Percentiles rank a stretch among this genome's conserved stretches.
These are phyloP conservation scores for Phlogophora meticulosa DNA, from an alignment of 2,888 invertebrate genomes.

Conservation along the genomic window DNA sequence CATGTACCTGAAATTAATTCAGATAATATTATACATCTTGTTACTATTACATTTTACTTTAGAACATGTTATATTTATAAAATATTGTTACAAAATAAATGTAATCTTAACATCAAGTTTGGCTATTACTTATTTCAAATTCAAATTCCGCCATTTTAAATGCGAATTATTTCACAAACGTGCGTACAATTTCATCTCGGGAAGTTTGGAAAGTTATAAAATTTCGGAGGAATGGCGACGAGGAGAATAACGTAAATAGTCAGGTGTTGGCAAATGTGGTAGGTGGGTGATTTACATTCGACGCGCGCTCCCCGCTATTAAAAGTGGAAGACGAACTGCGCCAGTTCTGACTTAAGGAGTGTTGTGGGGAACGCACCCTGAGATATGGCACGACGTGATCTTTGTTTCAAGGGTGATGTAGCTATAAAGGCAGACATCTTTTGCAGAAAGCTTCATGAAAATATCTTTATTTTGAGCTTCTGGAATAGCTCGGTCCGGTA, in stretches of 20 bases:
- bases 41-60: slow-evolving; percentile 48
- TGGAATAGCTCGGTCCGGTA: neutral
- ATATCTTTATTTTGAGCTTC: neutral
- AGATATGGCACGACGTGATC: slow-evolving; percentile 48
- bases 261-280: slow-evolving; percentile 78
- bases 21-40: slow-evolving; percentile 50
- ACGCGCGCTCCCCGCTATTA: slow-evolving; percentile 78
- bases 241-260: slow-evolving; percentile 81
- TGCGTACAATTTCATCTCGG: slow-evolving; percentile 75
- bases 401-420: slow-evolving; percentile 29
- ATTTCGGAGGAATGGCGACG: slow-evolving; percentile 77
- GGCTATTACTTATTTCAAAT: slow-evolving; percentile 67
- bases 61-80: slow-evolving; percentile 46
- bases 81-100: slow-evolving; percentile 65
- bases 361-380: slow-evolving; percentile 31
- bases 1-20: slow-evolving; percentile 57
- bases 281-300: slow-evolving; percentile 83
- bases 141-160: slow-evolving; percentile 64
- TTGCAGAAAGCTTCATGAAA: too few relatives aligned
- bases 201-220: slow-evolving; percentile 84
- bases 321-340: slow-evolving; percentile 73
- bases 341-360: slow-evolving; percentile 60
- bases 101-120: slow-evolving; percentile 54
- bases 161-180: slow-evolving; percentile 80
- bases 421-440: slow-evolving; percentile 1